phyloP scores from a whole-genome alignment of 2,888 invertebrate genomes.

The Odontothrips loti region DNA sequence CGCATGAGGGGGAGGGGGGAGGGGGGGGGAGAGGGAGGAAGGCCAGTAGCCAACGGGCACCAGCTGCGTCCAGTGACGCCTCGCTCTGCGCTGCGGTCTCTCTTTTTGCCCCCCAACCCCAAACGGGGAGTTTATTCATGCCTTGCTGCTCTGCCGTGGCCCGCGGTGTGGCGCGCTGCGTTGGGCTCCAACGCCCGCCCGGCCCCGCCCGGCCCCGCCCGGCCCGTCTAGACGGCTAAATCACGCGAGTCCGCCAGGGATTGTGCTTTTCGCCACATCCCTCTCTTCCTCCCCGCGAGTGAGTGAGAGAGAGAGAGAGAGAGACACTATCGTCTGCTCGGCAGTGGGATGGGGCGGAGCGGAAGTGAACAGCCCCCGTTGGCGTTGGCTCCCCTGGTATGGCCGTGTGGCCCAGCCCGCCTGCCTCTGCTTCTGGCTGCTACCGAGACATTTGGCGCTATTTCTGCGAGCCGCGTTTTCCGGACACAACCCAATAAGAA shows the following conservation, averaged over 20 bases:
- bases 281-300: background rate
- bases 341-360: too few species aligned
- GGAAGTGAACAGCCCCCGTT: too few species aligned
- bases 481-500: too few species aligned
- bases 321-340: too few species aligned
- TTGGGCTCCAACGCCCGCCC: background rate
- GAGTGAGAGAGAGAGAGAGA: background rate
- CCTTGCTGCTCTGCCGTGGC: background rate
- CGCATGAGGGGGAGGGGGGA: too few species aligned
- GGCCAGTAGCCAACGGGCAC: too few species aligned
- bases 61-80: background rate
- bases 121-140: conserved; percentile 9
- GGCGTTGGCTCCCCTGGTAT: too few species aligned
- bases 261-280: too few species aligned
- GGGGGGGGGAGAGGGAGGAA: too few species aligned
- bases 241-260: background rate
- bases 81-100: background rate
- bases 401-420: background rate
- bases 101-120: conserved; percentile 2
- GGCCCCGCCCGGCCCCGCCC: background rate
- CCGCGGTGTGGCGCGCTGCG: background rate
- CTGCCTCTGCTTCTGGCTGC: background rate
- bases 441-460: background rate
- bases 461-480: too few species aligned
- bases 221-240: background rate